These are phyloP conservation scores for Arvicanthis niloticus DNA, from an alignment of 2,113 vertebrate species.

Conservation along the genomic window DNA sequence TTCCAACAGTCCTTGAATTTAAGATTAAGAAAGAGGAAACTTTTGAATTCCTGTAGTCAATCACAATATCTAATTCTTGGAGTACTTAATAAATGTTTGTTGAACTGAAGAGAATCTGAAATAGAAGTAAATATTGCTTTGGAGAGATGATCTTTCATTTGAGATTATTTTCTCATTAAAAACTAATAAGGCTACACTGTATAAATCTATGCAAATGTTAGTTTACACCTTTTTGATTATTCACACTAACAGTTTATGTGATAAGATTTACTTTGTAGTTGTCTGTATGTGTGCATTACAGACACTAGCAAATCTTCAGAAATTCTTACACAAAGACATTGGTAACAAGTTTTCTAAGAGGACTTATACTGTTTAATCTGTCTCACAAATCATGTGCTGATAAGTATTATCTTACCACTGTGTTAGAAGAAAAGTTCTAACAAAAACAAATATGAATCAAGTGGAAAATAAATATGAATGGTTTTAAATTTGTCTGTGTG, in stretches of 20 bases:
- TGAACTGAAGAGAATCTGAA: conserved; percentile 5
- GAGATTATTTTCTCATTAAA: conserved; percentile 42
- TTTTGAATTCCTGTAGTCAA: background rate
- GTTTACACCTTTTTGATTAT: background rate
- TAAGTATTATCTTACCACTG: background rate
- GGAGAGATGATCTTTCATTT: background rate
- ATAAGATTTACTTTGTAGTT: background rate
- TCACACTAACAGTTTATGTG: background rate
- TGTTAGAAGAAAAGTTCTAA: background rate
- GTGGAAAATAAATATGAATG: background rate
- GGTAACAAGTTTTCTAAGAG: background rate
- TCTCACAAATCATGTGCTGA: background rate
- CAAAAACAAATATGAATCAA: background rate
- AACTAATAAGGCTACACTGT: background rate
- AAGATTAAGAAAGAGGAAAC: background rate
- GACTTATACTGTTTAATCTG: background rate
- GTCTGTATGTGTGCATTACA: background rate
- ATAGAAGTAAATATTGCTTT: conserved; percentile 22
- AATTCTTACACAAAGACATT: background rate
- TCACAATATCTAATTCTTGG: background rate
- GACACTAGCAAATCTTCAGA: background rate
- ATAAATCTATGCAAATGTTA: background rate
- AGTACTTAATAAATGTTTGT: background rate
- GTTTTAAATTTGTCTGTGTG: background rate
- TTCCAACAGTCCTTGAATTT: background rate